These are phyloP conservation scores for Halcyon smyrnensis DNA, from an alignment of 2,797 vertebrate genomes.

Conservation along the genomic window DNA sequence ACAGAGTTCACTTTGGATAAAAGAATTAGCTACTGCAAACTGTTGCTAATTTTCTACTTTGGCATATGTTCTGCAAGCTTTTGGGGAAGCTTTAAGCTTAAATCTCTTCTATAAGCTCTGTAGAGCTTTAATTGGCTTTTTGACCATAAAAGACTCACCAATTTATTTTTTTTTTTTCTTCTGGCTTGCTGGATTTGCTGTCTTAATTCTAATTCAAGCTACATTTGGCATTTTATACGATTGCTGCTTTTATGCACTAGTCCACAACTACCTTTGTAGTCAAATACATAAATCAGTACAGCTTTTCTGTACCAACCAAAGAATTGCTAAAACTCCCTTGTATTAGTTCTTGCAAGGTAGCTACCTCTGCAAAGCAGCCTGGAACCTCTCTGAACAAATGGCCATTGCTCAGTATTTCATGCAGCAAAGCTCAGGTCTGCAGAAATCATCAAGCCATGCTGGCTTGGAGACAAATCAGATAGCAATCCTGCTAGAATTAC, in stretches of 20 bases:
- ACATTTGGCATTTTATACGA: background rate
- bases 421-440: background rate
- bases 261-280: background rate
- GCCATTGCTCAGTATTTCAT: background rate
- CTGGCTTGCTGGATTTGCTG: conserved; percentile 25
- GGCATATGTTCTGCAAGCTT: background rate
- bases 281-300: background rate
- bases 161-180: background rate
- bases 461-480: background rate
- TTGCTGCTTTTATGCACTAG: conserved; percentile 15
- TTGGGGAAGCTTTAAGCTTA: background rate
- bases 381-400: background rate
- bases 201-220: conserved; percentile 20
- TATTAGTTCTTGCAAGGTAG: background rate
- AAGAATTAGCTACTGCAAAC: conserved; percentile 12
- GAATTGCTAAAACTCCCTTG: background rate
- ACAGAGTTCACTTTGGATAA: background rate
- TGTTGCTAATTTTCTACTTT: conserved; percentile 31
- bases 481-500: rapidly evolving
- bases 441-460: background rate
- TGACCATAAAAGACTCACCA: background rate
- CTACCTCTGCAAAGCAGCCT: background rate
- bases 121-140: conserved; percentile 49
- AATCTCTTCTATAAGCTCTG: conserved; percentile 13
- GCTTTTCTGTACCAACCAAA: background rate